Evolutionary conservation across 2,113 vertebrate species (phyloP), one percentile per base, ranked within the genome.

Genomic region (Mystacornis crossleyi): DNA sequence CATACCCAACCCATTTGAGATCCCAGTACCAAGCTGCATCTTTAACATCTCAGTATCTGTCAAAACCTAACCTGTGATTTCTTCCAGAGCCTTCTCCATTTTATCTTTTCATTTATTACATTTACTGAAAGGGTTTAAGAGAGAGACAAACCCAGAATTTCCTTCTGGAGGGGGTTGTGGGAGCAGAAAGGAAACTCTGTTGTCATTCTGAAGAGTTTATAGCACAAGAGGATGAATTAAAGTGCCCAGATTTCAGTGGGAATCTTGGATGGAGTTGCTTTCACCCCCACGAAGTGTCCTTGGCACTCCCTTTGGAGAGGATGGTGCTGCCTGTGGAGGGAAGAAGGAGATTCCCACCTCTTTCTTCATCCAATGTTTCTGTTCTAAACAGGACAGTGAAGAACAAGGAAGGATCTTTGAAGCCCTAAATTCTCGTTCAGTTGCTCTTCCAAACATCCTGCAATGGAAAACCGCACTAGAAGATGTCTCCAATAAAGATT

Each of bases 191-290:
- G 24, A 51, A 66, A 53, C 4, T 51, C 14, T 71, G 47, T 29
- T 57, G 43, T 36, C 19, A 2, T 74, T 66, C 53, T 60, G 60
- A 47, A 38, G 55, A 42, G 55, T 31, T 89, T 67, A 4, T 29
- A 60, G 18, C 17, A 9, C 2, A 18, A 31, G 10, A 2, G 19
- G 58, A 24, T 28, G 70, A 25, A 73, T 25, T 74, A 2, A 51
- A 79, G n/a, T 38, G 24, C 18, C 24, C 51, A 42, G 18, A 96
- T 90, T 95, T 86, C 96, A 73, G 78, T 61, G 86, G 95, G 86
- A 83, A 45, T 29, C 7, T 91, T 77, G 77, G 60, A 9, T 67
- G 89, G 71, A 70, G 10, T 43, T 67, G 40, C 95, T 78, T 50
- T 60, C 60, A 53, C 29, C 38, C 40, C 38, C 55, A 8, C 21